phyloP scores from a whole-genome alignment of 2,888 invertebrate species.

The Tetramorium bicarinatum region DNA sequence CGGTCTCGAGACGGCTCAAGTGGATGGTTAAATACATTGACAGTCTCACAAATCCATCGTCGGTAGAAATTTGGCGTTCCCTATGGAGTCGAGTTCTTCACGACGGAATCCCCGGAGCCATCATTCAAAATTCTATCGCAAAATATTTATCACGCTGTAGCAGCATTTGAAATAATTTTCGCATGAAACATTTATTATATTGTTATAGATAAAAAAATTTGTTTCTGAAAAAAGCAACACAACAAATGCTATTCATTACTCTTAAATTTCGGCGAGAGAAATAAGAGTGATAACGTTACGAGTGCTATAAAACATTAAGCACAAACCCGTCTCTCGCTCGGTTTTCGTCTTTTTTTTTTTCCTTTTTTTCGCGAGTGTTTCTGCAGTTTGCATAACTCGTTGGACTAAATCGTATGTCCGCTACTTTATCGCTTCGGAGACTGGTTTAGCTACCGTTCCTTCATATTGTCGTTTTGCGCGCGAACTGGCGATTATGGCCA shows the following conservation, averaged over 20 bases:
- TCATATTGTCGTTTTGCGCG: conserved; percentile 38
- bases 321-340: conserved; percentile 52
- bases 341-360: not conserved
- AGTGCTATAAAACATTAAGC: conserved; percentile 49
- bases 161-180: not conserved
- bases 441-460: conserved; percentile 55
- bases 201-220: not conserved
- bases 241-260: not conserved
- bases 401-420: conserved; percentile 62
- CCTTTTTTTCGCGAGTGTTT: conserved; percentile 33
- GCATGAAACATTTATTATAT: not conserved
- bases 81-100: conserved; percentile 30
- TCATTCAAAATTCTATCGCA: not conserved
- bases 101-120: not conserved
- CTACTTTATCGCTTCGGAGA: conserved; percentile 57
- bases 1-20: conserved; percentile 59
- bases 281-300: conserved; percentile 3
- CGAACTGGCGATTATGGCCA: conserved; percentile 33
- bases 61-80: conserved; percentile 41
- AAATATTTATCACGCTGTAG: not conserved
- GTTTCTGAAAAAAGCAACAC: not conserved
- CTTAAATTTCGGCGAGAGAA: conserved; percentile 19
- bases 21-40: conserved; percentile 61
- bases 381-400: conserved; percentile 64
- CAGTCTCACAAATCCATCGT: conserved; percentile 49